Conservation (phyloP, 1,140 invertebrate genomes). For the Drosophila simulans region DNA sequence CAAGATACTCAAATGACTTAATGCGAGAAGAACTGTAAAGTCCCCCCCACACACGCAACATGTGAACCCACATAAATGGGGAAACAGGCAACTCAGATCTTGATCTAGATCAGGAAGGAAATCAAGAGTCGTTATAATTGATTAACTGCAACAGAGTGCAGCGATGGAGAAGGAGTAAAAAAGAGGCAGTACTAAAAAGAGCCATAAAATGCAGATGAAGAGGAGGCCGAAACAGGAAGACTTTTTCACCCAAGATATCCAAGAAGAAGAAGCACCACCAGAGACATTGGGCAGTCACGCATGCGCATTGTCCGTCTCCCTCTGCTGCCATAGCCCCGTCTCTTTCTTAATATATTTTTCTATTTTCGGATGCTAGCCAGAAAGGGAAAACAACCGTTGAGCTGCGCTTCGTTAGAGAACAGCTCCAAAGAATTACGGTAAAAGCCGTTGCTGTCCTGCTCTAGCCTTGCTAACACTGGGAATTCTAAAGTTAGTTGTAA, state of each 20-base stretch:
- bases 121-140: constrained; percentile 85
- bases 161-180: constrained; percentile 2
- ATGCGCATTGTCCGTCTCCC: constrained; percentile 33
- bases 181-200: constrained; percentile 25
- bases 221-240: constrained; percentile 73
- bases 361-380: constrained; percentile 79
- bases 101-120: constrained; percentile 84
- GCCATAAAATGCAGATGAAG: constrained; percentile 33
- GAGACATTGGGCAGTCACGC: constrained; percentile 68
- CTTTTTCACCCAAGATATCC: constrained; percentile 29
- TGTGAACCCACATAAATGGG: constrained; percentile 40
- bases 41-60: constrained; percentile 28
- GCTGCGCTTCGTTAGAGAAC: constrained; percentile 67
- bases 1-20: constrained; percentile 61
- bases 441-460: constrained; percentile 33
- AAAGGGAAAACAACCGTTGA: constrained; percentile 84
- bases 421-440: constrained; percentile 64
- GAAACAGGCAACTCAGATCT: constrained; percentile 60
- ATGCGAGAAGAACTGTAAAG: constrained; percentile 51
- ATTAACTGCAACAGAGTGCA: constrained; percentile 77
- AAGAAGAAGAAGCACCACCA: constrained; percentile 8
- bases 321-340: background rate
- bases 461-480: constrained; percentile 27
- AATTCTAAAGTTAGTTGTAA: background rate
- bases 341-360: constrained; percentile 35